phyloP scores from a whole-genome alignment of 2,113 vertebrate genomes.

The Microcebus murinus region DNA sequence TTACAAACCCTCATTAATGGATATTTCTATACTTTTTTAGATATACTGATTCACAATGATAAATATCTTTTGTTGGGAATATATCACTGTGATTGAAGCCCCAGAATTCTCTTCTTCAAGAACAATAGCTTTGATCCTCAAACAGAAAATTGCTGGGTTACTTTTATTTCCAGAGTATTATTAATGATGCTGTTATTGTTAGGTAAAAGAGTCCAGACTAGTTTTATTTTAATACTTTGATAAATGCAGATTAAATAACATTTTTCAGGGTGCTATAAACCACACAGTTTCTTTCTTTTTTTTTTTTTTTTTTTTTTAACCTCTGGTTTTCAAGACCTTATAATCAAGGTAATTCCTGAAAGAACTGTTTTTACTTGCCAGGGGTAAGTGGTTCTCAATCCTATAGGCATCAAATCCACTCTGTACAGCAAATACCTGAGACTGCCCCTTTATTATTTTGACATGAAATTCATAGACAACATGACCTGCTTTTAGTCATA shows the following conservation, averaged over 20 bases:
- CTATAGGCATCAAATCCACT: not conserved
- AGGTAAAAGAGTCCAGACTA: no score
- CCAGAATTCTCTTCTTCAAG: no score
- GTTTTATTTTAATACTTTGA: no score
- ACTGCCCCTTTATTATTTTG: not conserved
- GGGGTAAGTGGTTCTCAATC: not conserved
- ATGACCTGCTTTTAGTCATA: not conserved
- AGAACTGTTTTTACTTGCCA: not conserved
- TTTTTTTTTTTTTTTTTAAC: not conserved
- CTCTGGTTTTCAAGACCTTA: not conserved
- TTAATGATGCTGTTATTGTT: no score
- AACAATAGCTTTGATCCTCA: no score
- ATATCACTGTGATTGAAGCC: no score
- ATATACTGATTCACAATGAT: not conserved
- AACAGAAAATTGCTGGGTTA: no score
- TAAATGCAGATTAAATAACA: no score
- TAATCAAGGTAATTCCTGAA: not conserved
- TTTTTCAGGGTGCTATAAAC: no score
- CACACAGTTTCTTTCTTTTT: not conserved
- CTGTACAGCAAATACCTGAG: not conserved
- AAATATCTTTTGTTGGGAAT: not conserved
- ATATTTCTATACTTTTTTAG: not conserved
- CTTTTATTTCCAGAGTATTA: no score
- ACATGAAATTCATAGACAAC: not conserved
- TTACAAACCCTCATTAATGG: not conserved